Conservation (phyloP, 2,113 vertebrate genomes). For the Prochilodus magdalenae region DNA sequence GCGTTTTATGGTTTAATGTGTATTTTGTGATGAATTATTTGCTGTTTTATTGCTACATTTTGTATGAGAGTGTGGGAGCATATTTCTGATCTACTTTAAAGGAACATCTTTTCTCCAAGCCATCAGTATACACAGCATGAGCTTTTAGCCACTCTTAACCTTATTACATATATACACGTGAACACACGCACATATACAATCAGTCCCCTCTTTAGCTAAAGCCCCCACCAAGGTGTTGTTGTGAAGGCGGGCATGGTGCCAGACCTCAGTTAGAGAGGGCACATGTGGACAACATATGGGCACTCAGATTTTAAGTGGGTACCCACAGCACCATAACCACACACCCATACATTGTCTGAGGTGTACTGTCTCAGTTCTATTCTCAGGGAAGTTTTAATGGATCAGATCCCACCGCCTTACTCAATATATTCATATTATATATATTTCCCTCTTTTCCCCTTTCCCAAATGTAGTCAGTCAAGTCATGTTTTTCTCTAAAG, state of each 20-base stretch:
- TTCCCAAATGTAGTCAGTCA: neutral
- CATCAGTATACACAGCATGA: conserved; percentile 33
- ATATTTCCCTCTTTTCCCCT: too few relatives aligned
- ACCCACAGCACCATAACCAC: neutral
- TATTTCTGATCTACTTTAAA: too few relatives aligned
- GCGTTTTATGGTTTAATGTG: too few relatives aligned
- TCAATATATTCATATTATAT: too few relatives aligned
- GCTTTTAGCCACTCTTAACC: conserved; percentile 40
- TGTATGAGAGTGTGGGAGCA: too few relatives aligned
- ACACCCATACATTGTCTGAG: too few relatives aligned
- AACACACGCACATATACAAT: neutral
- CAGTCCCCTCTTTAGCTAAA: neutral
- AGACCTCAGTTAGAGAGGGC: conserved; percentile 57
- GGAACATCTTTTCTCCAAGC: too few relatives aligned
- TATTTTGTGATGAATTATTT: too few relatives aligned
- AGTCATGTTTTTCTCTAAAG: neutral
- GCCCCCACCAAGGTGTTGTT: conserved; percentile 64
- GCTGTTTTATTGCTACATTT: too few relatives aligned
- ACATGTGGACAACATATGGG: conserved; percentile 74
- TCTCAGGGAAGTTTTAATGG: neutral
- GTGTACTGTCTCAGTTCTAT: neutral
- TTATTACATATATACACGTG: too few relatives aligned
- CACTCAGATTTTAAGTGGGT: conserved; percentile 19
- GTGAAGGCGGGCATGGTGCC: conserved; percentile 58
- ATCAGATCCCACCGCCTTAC: too few relatives aligned